Evolutionary conservation across 2,113 vertebrate genomes (phyloP), one percentile per base, ranked within the genome.

Genomic region (Neogale vison): DNA sequence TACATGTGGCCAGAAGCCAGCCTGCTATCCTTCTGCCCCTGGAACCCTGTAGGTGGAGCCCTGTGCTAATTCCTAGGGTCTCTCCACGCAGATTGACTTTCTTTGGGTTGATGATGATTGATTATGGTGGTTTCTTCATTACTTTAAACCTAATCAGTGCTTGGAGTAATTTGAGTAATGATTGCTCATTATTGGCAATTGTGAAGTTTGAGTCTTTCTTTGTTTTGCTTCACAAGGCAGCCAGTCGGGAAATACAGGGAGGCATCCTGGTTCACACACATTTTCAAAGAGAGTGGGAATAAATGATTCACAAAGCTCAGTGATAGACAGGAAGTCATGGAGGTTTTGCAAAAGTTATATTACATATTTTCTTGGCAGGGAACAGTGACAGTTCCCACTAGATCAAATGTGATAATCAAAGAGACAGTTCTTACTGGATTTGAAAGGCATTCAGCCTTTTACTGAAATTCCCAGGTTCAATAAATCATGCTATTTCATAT

Each of bases 141-240:
- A 99, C 99, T 99, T 99, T 99, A 99, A 99, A 99, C 99, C 99
- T 99, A 99, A 99, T 99, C 99, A 99, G 99, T 99, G 99, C 99
- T 99, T 98, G 98, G 99, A 99, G 99, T 99, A 99, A 99, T 99
- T 99, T 99, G 99, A 99, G 99, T 99, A 99, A 99, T 99, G 99
- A 99, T 99, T 99, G 99, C 99, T 99, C 99, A 99, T 99, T 99
- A 99, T 99, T 99, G 99, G 99, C 99, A 99, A 99, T 99, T 99
- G 99, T 99, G 99, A 99, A 99, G 99, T 99, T 99, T 99, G 99
- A 99, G 99, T 98, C 98, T 99, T 99, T 99, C 99, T 99, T 99
- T 99, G 98, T 99, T 99, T 99, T 99, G 98, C 98, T 99, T 99
- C 98, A 96, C 97, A 90, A 97, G 98, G 90, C 97, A 98, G 99